Evolutionary conservation across 92 coral and sea anemone genomes (phyloP), one percentile per base, ranked within the genome.

Genomic region (Actinernus sp.): DNA sequence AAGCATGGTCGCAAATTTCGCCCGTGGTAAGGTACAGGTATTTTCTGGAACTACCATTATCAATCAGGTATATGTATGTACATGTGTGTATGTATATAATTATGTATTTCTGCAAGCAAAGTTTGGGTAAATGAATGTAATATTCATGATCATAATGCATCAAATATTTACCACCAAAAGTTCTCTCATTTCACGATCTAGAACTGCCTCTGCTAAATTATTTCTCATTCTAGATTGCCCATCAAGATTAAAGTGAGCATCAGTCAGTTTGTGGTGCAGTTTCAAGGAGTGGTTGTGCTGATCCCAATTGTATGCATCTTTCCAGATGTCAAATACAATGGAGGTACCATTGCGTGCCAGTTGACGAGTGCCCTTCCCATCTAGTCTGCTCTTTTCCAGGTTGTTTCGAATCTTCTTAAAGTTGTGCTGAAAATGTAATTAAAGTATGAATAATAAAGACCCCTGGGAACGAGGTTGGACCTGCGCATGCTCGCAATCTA

Each of bases 271-370:
- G 14, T 68, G 63, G 21, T 68, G 27, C 34, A 37, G 6, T 4
- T 23, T 39, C 26, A 59, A 38, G 1, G 53, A 73, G 24, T 73
- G 57, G 7, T 34, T 20, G 12, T 50, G 45, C n/a, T 28, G 46
- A 43, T 73, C 80, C 80, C 80, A 73, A 2, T 19, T 31, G 40
- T 47, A 73, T 19, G 80, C 80, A 45, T 73, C 61, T 39, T 73
- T 73, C 71, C 71, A 73, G 49, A 31, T 33, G 29, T 38, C 45
- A 36, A 60, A 73, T 2, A 73, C 22, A 4, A 74, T 74, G 57
- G 43, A 36, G 20, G 52, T 50, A 16, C 58, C 73, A 63, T 55
- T 46, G 37, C 49, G 36, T 18, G 25, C 33, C 23, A 63, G 31
- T 16, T 38, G 26, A 1, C 71, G 61, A n/a, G 61, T 6, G 20